Base-by-base conservation (phyloP, 2,888 invertebrate species). In the Byasa hedistus region DNA sequence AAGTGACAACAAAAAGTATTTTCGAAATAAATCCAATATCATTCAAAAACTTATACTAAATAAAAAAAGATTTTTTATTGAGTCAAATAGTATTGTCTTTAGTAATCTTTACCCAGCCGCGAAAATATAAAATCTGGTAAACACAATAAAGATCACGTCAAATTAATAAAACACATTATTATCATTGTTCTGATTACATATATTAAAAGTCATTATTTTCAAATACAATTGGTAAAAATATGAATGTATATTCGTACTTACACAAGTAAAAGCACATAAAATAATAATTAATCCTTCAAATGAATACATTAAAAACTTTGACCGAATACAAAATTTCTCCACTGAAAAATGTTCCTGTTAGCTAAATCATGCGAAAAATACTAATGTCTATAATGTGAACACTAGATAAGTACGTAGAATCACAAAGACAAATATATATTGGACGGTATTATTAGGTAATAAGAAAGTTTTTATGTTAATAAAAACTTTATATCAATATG, bases 111-210 rank as follows among this genome's bases (percentile, higher is more conserved):
- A 19, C 2, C 48, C 19, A 48, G 48, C 48, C 7, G n/a, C 48
- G 52, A 12, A 54, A 22, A 51, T n/a, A 62, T 22, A 57, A 23
- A 19, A 22, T 24, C 8, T 3, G 44, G 2, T 0, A 44, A 44
- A 44, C 19, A 19, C 19, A 44, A 17, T 19, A 19, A 44, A 44
- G 4, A 48, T 0, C n/a, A 48, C 1, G 12, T n/a, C 48, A 48
- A 48, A 48, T 19, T 56, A 64, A 58, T 64, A 58, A 64, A 61
- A 68, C 51, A 64, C 61, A 64, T 68, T 68, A 68, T 61, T 64
- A 61, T n/a, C 60, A 58, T 57, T 44, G 32, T 61, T 27, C 15
- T 60, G 57, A 60, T 60, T 64, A 67, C 52, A 67, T 52, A 58
- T 19, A 27, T 23, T 56, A 66, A 62, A 48, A 66, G 32, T 55